Conservation (phyloP, 2,797 vertebrate genomes). For the Cuculus canorus region DNA sequence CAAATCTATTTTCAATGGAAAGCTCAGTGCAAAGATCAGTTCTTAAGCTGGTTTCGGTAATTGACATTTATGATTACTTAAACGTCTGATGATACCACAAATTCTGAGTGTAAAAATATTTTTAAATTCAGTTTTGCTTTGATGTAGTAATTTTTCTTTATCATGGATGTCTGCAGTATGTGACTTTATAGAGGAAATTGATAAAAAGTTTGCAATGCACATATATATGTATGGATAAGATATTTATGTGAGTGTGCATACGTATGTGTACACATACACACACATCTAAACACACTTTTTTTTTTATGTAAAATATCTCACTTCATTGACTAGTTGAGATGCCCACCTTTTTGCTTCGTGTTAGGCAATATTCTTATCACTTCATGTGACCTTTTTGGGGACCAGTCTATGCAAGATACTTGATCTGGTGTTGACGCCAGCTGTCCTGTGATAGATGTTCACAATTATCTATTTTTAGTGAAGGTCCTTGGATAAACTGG, state of each 20-base stretch:
- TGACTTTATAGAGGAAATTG: neutral
- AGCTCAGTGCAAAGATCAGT: conserved; percentile 50
- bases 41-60: neutral
- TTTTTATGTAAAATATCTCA: neutral
- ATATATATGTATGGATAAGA: accelerated
- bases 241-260: accelerated
- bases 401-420: neutral
- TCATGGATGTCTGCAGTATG: neutral
- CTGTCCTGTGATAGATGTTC: neutral
- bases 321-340: neutral
- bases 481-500: neutral
- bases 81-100: neutral
- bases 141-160: neutral
- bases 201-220: neutral
- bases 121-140: neutral
- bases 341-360: neutral
- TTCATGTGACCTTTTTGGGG: neutral
- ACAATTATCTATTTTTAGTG: neutral
- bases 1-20: neutral
- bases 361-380: accelerated
- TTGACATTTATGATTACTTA: conserved; percentile 46
- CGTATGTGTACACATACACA: neutral
- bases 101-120: neutral
- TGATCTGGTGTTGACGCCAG: neutral
- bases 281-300: neutral